Evolutionary conservation across 2,113 vertebrate species (phyloP).

Genomic region (Python bivittatus): DNA sequence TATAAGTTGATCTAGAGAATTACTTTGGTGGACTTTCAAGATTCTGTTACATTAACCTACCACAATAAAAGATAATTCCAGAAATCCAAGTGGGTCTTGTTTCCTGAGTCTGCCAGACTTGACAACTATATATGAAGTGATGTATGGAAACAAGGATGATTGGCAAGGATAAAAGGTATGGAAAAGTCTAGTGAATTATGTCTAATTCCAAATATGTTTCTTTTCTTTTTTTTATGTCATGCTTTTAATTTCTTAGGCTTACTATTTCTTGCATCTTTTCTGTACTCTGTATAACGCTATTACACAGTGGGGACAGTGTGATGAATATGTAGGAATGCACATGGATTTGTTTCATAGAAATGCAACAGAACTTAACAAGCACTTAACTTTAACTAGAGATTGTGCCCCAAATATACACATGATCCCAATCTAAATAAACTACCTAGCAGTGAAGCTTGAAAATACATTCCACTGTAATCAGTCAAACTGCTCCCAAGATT

Average conservation of each 20-base stretch:
- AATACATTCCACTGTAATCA: background rate
- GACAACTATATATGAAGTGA: too few species aligned
- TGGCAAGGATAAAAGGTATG: too few species aligned
- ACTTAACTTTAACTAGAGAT: background rate
- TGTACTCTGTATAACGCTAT: background rate
- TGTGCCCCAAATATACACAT: background rate
- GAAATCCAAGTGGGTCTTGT: too few species aligned
- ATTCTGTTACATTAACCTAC: too few species aligned
- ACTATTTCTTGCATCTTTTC: background rate
- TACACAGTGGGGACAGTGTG: background rate
- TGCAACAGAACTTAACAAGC: background rate
- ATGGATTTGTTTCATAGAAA: background rate
- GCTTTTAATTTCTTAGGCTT: background rate
- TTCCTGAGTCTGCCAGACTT: too few species aligned
- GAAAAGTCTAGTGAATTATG: background rate
- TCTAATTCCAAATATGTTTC: background rate
- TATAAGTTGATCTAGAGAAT: too few species aligned
- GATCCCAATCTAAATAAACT: too few species aligned
- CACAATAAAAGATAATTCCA: too few species aligned
- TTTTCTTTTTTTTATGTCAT: background rate
- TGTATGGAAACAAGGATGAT: too few species aligned
- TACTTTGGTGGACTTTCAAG: too few species aligned
- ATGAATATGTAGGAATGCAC: background rate
- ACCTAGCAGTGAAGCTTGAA: background rate
- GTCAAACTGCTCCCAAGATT: background rate